Base-by-base conservation (phyloP, 2,888 invertebrate species). In the Mythimna pallens region DNA sequence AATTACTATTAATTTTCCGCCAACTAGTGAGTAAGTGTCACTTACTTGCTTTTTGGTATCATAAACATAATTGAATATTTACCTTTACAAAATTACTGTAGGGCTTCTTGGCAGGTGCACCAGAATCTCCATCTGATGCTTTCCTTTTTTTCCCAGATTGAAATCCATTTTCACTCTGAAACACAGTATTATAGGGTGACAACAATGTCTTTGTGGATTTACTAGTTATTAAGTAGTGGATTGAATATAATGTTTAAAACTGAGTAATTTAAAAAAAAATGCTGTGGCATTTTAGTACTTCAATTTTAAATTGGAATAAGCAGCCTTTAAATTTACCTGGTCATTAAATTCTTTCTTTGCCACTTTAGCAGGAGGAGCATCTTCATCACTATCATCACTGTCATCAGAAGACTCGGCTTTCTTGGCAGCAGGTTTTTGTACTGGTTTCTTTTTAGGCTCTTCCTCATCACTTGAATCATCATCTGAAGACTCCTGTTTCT, bases 81-180 rank as follows among this genome's bases (percentile, higher is more conserved):
- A 97, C 97, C 94, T 98, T 98, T 0, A 98, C 97, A 89, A 98
- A 98, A 88, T 98, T 98, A 79, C 87, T 96, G 89, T 98, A 98
- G 66, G 96, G 96, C 80, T 97, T 97, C 82, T 97, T 97, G 10
- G 95, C 92, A 72, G 95, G 93, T 47, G 92, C 92, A 70, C 87
- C 87, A 65, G 84, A 62, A 54, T 93, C 94, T 62, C 89, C 93
- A 77, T 89, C 95, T 52, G 95, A 95, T 30, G 93, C 93, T 92
- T 96, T 96, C 73, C 96, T 89, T 80, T 96, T 96, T 84, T 94
- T 94, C 25, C 94, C 94, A 72, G 89, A 78, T 89, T 93, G 89
- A 68, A 90, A 84, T 47, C 86, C 88, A 85, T 89, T 93, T 76
- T 85, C 91, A 88, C 62, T 72, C 91, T 89, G 82, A 65, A 85